phyloP scores from a whole-genome alignment of 2,888 invertebrate genomes.

The Lasioglossum malachurum region DNA sequence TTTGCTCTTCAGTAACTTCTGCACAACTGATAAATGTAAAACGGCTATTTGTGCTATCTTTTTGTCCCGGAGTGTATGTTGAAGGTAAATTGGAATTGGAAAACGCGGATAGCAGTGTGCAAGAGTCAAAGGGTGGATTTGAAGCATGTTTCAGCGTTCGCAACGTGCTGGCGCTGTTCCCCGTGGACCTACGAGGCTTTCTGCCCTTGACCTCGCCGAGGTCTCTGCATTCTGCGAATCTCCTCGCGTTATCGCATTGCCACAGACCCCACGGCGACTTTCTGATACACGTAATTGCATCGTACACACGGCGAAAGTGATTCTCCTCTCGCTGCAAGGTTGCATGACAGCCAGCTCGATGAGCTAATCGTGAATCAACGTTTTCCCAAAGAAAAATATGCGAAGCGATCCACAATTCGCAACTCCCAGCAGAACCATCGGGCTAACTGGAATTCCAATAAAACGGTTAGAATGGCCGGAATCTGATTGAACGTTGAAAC shows the following conservation, averaged over 20 bases:
- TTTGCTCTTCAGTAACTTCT: no score
- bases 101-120: neutral
- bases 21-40: no score
- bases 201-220: conserved; percentile 43
- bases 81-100: neutral
- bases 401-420: no score
- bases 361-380: neutral
- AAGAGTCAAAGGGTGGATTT: neutral
- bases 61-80: no score
- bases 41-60: no score
- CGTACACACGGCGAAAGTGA: conserved; percentile 21
- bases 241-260: conserved; percentile 25
- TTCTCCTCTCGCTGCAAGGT: neutral
- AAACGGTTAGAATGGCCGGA: neutral
- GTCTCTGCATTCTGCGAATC: conserved; percentile 33
- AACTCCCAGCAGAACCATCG: neutral
- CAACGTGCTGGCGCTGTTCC: neutral
- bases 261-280: neutral
- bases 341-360: conserved; percentile 3
- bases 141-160: neutral
- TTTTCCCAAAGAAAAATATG: neutral
- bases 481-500: neutral
- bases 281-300: conserved; percentile 22
- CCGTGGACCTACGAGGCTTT: conserved; percentile 28
- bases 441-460: neutral